Evolutionary conservation across 2,888 invertebrate genomes (phyloP).

Genomic region (Folsomia manolachei): DNA sequence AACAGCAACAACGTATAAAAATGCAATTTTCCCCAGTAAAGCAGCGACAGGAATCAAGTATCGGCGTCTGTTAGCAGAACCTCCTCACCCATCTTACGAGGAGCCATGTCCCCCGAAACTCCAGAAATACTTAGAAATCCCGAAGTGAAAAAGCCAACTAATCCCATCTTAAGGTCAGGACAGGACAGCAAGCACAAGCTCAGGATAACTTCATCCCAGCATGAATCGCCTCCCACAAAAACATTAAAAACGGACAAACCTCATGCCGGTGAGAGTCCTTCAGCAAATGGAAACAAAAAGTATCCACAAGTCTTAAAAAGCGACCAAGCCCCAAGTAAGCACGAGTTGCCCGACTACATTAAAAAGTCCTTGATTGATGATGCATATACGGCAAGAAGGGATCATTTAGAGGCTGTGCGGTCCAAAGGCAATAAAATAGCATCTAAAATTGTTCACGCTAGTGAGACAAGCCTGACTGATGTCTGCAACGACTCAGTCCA

Average conservation of each 20-base stretch:
- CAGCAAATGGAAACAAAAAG: neutral
- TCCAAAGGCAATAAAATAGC: neutral
- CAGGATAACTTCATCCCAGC: neutral
- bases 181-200: slow-evolving; percentile 13
- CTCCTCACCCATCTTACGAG: neutral
- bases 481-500: no score
- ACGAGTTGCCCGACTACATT: neutral
- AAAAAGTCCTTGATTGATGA: neutral
- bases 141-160: neutral
- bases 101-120: slow-evolving; percentile 1
- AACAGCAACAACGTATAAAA: slow-evolving; percentile 5
- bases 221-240: neutral
- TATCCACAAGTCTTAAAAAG: no score
- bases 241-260: neutral
- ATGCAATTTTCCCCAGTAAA: neutral
- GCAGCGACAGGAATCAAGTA: slow-evolving; percentile 4
- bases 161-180: neutral
- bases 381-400: neutral
- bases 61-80: neutral
- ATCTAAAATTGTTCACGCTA: neutral
- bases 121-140: neutral
- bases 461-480: neutral
- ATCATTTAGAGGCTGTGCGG: neutral
- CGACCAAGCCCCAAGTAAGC: neutral
- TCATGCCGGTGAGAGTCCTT: neutral